These are phyloP conservation scores for Drosophila novamexicana DNA, from an alignment of 1,140 invertebrate species.

Conservation along the genomic window DNA sequence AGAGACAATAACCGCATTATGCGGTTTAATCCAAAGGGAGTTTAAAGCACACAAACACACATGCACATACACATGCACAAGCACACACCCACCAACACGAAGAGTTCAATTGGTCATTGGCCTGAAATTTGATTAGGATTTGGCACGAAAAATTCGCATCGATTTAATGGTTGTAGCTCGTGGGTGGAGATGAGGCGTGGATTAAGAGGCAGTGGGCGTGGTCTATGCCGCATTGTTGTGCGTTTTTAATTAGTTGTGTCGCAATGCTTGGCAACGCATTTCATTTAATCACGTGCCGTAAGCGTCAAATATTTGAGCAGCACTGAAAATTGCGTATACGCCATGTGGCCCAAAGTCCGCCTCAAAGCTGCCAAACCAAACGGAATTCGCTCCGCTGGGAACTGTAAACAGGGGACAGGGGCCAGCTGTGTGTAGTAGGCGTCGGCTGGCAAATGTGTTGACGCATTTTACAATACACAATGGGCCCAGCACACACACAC, in stretches of 20 bases:
- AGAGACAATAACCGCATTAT: conserved; percentile 75
- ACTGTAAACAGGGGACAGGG: not conserved
- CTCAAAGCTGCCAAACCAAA: conserved; percentile 46
- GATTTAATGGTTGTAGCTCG: not conserved
- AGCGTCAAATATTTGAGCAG: conserved; percentile 76
- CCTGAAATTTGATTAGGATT: conserved; percentile 54
- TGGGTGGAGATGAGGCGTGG: not conserved
- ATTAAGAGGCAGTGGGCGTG: not conserved
- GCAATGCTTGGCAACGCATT: conserved; percentile 58
- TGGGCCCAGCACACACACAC: conserved; percentile 58
- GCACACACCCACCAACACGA: not conserved
- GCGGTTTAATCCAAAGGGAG: conserved; percentile 34
- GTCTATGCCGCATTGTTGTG: conserved; percentile 56
- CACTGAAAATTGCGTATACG: conserved; percentile 75
- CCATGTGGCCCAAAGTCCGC: conserved; percentile 48
- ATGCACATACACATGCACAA: conserved; percentile 5
- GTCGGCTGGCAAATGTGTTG: conserved; percentile 73
- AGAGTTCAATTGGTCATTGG: conserved; percentile 49
- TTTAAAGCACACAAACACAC: conserved; percentile 9
- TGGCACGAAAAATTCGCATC: conserved; percentile 45
- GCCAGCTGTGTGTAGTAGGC: conserved; percentile 28
- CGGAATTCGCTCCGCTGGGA: conserved; percentile 38
- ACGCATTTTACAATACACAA: conserved; percentile 81
- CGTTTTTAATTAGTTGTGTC: conserved; percentile 82
- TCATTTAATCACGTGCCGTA: conserved; percentile 77